These are phyloP conservation scores for Micromussa lordhowensis DNA, from an alignment of 92 coral and sea anemone species.

Conservation along the genomic window DNA sequence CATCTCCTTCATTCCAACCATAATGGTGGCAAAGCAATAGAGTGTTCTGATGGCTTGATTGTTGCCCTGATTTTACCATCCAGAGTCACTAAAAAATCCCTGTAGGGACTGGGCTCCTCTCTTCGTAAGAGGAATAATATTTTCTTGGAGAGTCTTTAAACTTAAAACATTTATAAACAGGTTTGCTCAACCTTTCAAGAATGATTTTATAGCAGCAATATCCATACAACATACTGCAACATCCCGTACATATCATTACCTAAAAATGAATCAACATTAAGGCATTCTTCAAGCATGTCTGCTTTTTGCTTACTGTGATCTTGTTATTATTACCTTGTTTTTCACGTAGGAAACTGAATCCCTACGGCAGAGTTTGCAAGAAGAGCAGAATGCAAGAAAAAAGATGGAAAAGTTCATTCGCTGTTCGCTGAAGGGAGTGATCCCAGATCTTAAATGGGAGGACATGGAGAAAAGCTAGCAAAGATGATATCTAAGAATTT, in stretches of 20 bases:
- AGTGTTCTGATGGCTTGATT: background rate
- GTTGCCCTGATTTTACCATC: background rate
- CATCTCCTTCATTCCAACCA: background rate
- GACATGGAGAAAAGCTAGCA: conserved; percentile 74
- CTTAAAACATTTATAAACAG: too few relatives aligned
- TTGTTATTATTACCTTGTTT: background rate
- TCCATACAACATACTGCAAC: background rate
- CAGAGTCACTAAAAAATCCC: background rate
- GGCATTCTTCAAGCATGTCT: background rate
- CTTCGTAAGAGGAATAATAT: background rate
- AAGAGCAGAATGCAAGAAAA: conserved; percentile 84
- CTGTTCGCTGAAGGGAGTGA: conserved; percentile 80
- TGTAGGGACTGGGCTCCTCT: background rate
- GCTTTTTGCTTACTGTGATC: background rate
- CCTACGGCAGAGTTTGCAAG: conserved; percentile 79
- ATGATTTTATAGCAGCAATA: background rate
- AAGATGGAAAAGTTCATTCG: conserved; percentile 92
- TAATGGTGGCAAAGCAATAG: background rate
- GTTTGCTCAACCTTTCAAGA: background rate
- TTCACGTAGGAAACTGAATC: conserved; percentile 79
- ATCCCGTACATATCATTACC: background rate
- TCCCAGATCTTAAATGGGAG: conserved; percentile 92
- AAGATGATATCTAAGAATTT: conserved; percentile 10
- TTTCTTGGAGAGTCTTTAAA: too few relatives aligned
- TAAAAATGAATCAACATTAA: background rate